Evolutionary conservation across 2,797 vertebrate species (phyloP).

Genomic region (Pangasius larnaudii): DNA sequence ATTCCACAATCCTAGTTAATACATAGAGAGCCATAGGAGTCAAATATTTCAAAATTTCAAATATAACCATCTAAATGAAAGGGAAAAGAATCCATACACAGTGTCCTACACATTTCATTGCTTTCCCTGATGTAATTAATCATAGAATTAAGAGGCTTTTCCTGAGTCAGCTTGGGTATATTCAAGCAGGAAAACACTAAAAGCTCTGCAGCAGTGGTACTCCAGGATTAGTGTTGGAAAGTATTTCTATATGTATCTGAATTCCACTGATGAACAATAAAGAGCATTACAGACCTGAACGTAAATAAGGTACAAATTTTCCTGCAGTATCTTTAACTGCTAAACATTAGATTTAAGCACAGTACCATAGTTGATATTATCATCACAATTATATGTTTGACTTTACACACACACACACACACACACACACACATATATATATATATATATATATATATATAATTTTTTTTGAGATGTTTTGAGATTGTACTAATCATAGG

Average conservation of each 20-base stretch:
- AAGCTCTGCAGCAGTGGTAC: background rate
- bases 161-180: background rate
- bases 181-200: too few species aligned
- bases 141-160: background rate
- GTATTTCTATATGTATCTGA: background rate
- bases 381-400: background rate
- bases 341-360: background rate
- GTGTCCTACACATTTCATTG: background rate
- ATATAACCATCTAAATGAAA: background rate
- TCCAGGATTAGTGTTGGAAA: background rate
- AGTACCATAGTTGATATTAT: background rate
- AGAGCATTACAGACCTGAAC: background rate
- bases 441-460: too few species aligned
- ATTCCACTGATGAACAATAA: background rate
- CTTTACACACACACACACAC: too few species aligned
- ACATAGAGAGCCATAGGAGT: background rate
- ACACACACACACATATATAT: too few species aligned
- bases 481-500: too few species aligned
- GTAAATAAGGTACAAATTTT: background rate
- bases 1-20: too few species aligned
- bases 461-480: too few species aligned
- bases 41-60: background rate
- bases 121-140: background rate
- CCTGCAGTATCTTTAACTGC: background rate
- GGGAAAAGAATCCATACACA: too few species aligned